Base-by-base conservation (phyloP, 2,113 vertebrate species). In the Mixornis gularis region DNA sequence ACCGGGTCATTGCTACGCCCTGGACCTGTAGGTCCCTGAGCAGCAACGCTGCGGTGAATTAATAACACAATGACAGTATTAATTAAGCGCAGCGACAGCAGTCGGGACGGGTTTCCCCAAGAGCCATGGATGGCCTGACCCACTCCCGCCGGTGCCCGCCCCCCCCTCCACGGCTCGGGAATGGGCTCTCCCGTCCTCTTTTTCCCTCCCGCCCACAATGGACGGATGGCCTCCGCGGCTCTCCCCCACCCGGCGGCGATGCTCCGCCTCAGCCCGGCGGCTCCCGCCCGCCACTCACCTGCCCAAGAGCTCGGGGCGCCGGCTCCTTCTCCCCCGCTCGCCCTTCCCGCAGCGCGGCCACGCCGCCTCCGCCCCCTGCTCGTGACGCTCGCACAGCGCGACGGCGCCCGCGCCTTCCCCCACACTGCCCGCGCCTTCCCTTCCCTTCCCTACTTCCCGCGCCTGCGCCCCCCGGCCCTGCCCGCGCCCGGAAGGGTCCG, bases 21-120 rank as follows among this genome's bases (percentile, higher is more conserved):
- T 7, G 20, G 32, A 49, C n/a, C 17, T 12, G 24, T 1, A 10
- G 17, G 36, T 10, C n/a, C 38, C 65, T 4, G 16, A 17, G 48
- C 55, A 40, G 19, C 43, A 18, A 8, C 13, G 7, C 27, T 4
- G 15, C 17, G 12, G 34, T 3, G 2, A 8, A 7, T 17, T 13
- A 24, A 2, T 10, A 7, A 24, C 4, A 17, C 25, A 11, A 5
- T 6, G 12, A 1, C 20, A 3, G 13, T 1, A 6, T 8, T 26
- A 34, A 40, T 3, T 10, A 22, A 5, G 13, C 7, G 32, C 38
- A 22, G 21, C 1, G 43, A 9, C 38, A 17, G 15, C 6, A 8
- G 3, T 4, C 36, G 4, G 16, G 8, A n/a, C 7, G 4, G 1
- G 16, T 3, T 41, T 51, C 51, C 10, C n/a, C 49, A 7, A 3